These are phyloP conservation scores for Tiaroga cobitis DNA, from an alignment of 2,797 vertebrate genomes.

Conservation along the genomic window DNA sequence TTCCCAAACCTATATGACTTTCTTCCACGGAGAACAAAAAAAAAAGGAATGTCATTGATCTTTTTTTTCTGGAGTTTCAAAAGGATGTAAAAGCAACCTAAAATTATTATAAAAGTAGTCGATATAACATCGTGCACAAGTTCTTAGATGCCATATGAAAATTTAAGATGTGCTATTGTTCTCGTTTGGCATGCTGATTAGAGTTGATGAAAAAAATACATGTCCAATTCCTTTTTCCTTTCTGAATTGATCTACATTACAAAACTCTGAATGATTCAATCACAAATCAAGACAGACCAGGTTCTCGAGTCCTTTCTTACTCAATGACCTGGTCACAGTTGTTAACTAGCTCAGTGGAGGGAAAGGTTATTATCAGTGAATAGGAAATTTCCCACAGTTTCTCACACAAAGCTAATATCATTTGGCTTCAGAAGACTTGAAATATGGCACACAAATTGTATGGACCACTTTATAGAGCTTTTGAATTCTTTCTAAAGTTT, in stretches of 20 bases:
- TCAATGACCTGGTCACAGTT: neutral
- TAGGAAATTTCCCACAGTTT: neutral
- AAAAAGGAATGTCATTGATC: neutral
- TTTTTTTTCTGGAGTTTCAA: neutral
- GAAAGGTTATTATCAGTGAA: neutral
- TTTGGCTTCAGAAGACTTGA: neutral
- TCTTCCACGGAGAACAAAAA: neutral
- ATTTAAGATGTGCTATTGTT: neutral
- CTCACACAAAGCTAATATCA: neutral
- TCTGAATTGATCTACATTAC: neutral
- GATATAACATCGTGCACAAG: neutral
- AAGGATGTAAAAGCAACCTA: neutral
- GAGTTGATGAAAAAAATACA: neutral
- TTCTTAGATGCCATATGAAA: neutral
- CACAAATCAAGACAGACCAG: neutral
- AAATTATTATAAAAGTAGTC: neutral
- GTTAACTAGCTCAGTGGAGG: neutral
- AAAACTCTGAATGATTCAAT: neutral
- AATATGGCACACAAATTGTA: neutral
- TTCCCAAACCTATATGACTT: neutral
- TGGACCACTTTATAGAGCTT: neutral
- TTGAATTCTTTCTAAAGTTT: neutral
- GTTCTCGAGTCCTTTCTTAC: neutral
- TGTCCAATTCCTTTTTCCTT: neutral
- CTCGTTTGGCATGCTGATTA: neutral